Evolutionary conservation across 2,113 vertebrate genomes (phyloP).

Genomic region (Nycticorax nycticorax): DNA sequence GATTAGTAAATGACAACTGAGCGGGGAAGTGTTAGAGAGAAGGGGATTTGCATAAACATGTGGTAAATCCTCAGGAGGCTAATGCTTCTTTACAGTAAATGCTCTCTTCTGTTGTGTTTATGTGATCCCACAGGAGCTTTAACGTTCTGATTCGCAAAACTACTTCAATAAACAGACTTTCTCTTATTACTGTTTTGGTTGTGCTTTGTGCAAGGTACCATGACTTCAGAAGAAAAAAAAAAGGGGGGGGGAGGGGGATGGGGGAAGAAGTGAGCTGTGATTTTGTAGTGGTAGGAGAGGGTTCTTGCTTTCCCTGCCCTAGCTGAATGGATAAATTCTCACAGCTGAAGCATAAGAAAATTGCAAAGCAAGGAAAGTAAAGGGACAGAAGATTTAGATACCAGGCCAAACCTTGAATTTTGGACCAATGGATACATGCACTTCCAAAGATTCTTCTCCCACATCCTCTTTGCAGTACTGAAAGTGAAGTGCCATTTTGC

Average conservation of each 20-base stretch:
- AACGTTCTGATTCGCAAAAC: background rate
- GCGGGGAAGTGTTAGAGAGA: background rate
- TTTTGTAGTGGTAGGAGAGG: background rate
- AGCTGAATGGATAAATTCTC: background rate
- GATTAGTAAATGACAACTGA: background rate
- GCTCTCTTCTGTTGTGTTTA: background rate
- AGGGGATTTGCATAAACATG: background rate
- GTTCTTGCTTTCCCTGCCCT: background rate
- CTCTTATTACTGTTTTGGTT: background rate
- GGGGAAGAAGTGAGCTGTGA: background rate
- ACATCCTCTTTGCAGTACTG: background rate
- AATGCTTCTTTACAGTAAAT: background rate
- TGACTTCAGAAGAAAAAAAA: background rate
- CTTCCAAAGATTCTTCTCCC: background rate
- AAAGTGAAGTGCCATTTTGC: background rate
- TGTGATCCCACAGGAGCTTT: background rate
- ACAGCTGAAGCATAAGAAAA: background rate
- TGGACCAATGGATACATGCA: background rate
- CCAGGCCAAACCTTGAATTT: background rate
- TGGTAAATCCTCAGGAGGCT: background rate
- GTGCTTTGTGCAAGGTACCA: background rate
- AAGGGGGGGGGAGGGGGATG: accelerated
- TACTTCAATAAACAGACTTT: background rate
- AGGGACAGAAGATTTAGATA: background rate
- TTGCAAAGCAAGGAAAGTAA: background rate